Conservation (phyloP, 2,888 invertebrate species). For the Himalopsyche tibetana region DNA sequence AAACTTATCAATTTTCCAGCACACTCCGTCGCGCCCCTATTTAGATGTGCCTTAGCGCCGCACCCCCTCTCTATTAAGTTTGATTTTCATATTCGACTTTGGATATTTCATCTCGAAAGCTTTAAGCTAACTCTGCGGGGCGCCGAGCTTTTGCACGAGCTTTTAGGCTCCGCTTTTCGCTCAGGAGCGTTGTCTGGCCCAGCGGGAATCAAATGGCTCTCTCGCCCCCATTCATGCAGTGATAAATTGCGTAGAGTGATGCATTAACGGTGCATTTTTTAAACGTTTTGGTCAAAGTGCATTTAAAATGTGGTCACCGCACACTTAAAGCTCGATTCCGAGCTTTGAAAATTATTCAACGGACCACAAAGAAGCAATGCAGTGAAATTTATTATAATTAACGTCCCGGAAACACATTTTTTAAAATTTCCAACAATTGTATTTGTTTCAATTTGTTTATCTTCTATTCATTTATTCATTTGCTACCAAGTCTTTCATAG, state of each 20-base stretch:
- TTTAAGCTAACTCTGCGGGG: conserved; percentile 53
- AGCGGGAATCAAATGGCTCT: conserved; percentile 47
- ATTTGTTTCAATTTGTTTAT: too few relatives aligned
- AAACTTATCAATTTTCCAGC: not conserved
- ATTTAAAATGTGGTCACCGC: not conserved
- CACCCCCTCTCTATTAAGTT: conserved; percentile 25
- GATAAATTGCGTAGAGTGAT: conserved; percentile 23
- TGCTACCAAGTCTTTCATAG: too few relatives aligned
- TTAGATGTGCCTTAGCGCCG: not conserved
- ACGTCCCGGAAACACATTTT: too few relatives aligned
- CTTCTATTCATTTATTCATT: too few relatives aligned
- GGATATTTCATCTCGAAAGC: conserved; percentile 55
- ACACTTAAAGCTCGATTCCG: not conserved
- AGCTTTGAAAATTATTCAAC: conserved; percentile 1
- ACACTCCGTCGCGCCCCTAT: not conserved
- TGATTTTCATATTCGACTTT: conserved; percentile 59
- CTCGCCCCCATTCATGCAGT: conserved; percentile 36
- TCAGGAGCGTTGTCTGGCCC: conserved; percentile 50
- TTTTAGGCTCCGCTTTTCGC: conserved; percentile 32
- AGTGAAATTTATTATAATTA: too few relatives aligned
- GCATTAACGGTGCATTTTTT: conserved; percentile 35
- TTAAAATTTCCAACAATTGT: too few relatives aligned
- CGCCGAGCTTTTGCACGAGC: conserved; percentile 39
- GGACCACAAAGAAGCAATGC: conserved; percentile 15
- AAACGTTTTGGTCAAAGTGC: not conserved